Percentiles rank a stretch among this genome's conserved stretches.
These are phyloP conservation scores for Machaerirhynchus nigripectus DNA, from an alignment of 2,113 vertebrate genomes.

Conservation along the genomic window DNA sequence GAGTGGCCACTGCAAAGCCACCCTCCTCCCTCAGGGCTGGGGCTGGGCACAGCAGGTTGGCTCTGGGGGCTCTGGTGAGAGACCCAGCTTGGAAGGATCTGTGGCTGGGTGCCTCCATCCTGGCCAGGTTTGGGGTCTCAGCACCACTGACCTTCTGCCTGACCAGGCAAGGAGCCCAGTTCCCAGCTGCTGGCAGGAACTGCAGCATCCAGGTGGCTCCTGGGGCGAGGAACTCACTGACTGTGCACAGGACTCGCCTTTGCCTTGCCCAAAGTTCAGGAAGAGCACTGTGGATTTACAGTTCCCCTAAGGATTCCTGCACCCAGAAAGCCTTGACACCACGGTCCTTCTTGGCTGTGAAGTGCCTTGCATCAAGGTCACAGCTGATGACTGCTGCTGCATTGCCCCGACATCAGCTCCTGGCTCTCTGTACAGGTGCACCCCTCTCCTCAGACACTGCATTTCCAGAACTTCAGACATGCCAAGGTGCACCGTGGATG, in stretches of 20 bases:
- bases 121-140: background rate
- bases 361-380: background rate
- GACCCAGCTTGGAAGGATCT: background rate
- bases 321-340: background rate
- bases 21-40: background rate
- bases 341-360: background rate
- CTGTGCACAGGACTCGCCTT: accelerated
- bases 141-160: background rate
- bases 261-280: background rate
- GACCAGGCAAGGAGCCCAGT: background rate
- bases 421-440: background rate
- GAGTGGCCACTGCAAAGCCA: background rate
- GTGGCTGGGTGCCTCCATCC: background rate
- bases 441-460: background rate
- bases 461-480: background rate
- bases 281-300: background rate
- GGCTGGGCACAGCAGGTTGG: background rate
- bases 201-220: background rate
- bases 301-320: background rate
- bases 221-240: background rate
- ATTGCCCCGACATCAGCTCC: background rate
- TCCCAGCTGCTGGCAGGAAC: background rate
- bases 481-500: accelerated
- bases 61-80: background rate
- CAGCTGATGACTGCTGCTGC: background rate